Conservation (phyloP, 2,113 vertebrate species). For the zebrafish (Danio rerio) region GRCz12tu NC_133191.1:58313001-58313500, state of each 20-base stretch:
- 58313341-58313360: conserved; percentile 78
- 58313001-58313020: no score
- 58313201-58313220: no score
- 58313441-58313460: conserved; percentile 93
- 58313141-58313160: no score
- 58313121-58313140: no score
- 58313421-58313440: conserved; percentile 93
- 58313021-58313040: no score
- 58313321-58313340: conserved; percentile 66
- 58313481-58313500: conserved; percentile 98
- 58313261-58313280: neutral
- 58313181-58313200: no score
- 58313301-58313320: neutral
- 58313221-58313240: no score
- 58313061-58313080: no score
- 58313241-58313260: neutral
- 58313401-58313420: conserved; percentile 91
- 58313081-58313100: no score
- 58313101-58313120: no score
- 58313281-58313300: neutral
- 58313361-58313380: conserved; percentile 81
- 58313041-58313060: no score
- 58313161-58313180: no score
- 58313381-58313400: conserved; percentile 78
- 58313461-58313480: conserved; percentile 86